phyloP scores from a whole-genome alignment of 1,140 invertebrate species.

The Drosophila ercepeae region DNA sequence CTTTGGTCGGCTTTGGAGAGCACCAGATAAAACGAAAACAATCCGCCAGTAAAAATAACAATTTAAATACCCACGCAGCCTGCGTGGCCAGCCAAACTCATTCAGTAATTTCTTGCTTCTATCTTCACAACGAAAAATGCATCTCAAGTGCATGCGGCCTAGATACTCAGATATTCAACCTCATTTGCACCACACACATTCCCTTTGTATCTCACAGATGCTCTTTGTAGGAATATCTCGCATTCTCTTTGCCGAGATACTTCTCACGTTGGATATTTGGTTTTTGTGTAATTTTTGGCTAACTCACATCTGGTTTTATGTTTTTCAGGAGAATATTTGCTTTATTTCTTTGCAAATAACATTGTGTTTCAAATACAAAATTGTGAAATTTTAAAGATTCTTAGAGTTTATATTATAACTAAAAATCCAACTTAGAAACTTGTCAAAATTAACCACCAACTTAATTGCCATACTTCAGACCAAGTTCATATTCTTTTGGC shows the following conservation, averaged over 20 bases:
- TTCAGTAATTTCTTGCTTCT: constrained; percentile 46
- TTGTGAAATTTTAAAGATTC: background rate
- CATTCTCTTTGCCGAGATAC: background rate
- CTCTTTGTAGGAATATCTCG: background rate
- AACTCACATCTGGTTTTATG: background rate
- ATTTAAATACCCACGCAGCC: constrained; percentile 59
- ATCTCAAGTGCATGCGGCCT: constrained; percentile 61
- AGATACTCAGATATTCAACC: constrained; percentile 4
- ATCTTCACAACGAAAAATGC: constrained; percentile 41
- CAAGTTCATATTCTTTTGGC: background rate
- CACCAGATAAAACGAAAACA: constrained; percentile 10
- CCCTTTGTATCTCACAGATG: background rate
- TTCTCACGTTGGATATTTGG: background rate
- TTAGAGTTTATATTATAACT: background rate
- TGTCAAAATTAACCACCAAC: background rate
- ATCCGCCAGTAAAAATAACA: constrained; percentile 24
- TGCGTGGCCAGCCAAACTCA: constrained; percentile 24
- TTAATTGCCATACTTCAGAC: constrained; percentile 4
- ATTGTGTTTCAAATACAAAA: background rate
- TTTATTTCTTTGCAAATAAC: background rate
- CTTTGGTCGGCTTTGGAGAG: constrained; percentile 54
- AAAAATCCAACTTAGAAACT: background rate
- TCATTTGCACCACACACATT: background rate
- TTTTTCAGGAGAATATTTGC: background rate
- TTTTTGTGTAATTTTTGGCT: background rate